Evolutionary conservation across 2,113 vertebrate genomes (phyloP).

Genomic region (Phalacrocorax aristotelis): DNA sequence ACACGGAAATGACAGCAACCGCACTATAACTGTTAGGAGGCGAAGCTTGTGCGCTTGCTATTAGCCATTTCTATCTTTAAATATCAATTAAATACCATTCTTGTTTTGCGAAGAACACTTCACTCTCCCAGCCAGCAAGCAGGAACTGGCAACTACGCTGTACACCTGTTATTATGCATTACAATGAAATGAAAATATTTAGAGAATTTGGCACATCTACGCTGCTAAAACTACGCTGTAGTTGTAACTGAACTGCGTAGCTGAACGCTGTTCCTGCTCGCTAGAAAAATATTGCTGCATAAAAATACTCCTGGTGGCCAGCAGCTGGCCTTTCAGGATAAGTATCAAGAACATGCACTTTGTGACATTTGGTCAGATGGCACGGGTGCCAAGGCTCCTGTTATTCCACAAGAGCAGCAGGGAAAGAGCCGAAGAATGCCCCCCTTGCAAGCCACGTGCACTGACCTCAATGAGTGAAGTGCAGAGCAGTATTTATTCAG

Average conservation of each 20-base stretch:
- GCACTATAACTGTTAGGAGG: background rate
- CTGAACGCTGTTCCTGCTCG: constrained; percentile 37
- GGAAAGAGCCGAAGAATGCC: constrained; percentile 27
- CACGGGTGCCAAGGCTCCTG: background rate
- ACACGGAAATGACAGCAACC: background rate
- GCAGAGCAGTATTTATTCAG: constrained; percentile 89
- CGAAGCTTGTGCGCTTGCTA: background rate
- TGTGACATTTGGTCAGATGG: constrained; percentile 57
- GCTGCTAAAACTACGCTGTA: constrained; percentile 55
- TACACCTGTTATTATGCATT: constrained; percentile 78
- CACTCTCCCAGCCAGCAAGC: constrained; percentile 12
- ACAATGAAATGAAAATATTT: constrained; percentile 79
- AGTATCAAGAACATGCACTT: constrained; percentile 61
- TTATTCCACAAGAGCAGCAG: constrained; percentile 39
- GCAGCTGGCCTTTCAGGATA: constrained; percentile 65
- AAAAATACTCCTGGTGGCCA: constrained; percentile 4
- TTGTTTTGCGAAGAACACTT: constrained; percentile 59
- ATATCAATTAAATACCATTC: constrained; percentile 45
- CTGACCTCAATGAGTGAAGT: constrained; percentile 79
- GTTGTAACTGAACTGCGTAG: constrained; percentile 52
- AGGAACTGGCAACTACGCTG: constrained; percentile 52
- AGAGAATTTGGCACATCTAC: constrained; percentile 73
- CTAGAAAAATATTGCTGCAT: constrained; percentile 37
- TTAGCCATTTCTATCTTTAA: constrained; percentile 21
- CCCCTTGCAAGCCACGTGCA: constrained; percentile 49